Evolutionary conservation across 2,888 invertebrate species (phyloP), one percentile per base, ranked within the genome.

Genomic region (Apamea monoglypha): DNA sequence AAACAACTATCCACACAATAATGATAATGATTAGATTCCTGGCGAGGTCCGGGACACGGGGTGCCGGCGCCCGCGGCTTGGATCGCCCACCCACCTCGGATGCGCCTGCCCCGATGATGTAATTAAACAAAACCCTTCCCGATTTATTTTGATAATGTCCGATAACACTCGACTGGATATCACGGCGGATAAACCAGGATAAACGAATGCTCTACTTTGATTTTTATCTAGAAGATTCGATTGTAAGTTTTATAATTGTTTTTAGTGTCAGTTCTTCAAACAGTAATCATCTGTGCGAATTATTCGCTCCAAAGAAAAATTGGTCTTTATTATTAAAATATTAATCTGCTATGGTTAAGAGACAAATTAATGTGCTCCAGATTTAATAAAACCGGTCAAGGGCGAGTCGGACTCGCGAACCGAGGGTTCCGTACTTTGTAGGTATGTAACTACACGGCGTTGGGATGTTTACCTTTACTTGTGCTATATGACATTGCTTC

Each of bases 71-170:
- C 84, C 78, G 83, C 82, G 89, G 90, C 76, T 67, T 36, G 64
- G 6, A 32, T 89, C 87, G 94, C 92, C 94, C 95, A 95, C 95
- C 95, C 95, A 95, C 94, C 88, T 90, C 88, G 94, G 92, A 82
- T 85, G 85, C 88, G 91, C 87, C 91, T 89, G 89, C 78, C 73
- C 91, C 89, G 92, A 93, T 92, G 91, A 91, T 92, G 91, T 94
- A 94, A 95, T 95, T 95, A 95, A 94, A 84, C 78, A 87, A 90
- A 84, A 93, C 90, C 88, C 88, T 88, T 92, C 89, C 91, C 91
- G 92, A 93, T 94, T 93, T 93, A 92, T 94, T 94, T 94, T 92
- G 93, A 94, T 95, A 93, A 91, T 90, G 82, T 75, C 87, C 88
- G 93, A 94, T 93, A 93, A 91, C 90, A 89, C 85, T 86, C 87